Base-by-base conservation (phyloP, 64 coral and sea anemone species). In the Stylophora pistillata region DNA sequence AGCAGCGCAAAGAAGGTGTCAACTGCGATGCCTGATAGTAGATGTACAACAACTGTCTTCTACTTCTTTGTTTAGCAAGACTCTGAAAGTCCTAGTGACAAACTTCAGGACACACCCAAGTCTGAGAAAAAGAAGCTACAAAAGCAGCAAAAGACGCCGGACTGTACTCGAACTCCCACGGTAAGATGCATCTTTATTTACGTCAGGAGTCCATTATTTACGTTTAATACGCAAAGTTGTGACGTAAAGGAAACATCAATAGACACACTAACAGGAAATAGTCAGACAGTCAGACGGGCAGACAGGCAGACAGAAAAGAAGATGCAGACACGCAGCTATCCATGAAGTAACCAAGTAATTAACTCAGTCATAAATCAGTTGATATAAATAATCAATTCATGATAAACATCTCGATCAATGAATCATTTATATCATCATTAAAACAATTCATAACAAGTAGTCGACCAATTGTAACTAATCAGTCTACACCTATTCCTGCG, bases 51-150 rank as follows among this genome's bases (percentile, higher is more conserved):
- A 30, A 14, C 33, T n/a, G 1, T 23, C 0, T 65, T 34, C 66
- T 32, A 4, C 26, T 68, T 23, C 7, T 13, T 23, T 60, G 1
- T 5, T 61, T 0, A 84, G 80, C 31, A 53, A 23, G 80, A 84
- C 23, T 5, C 34, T 63, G 80, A 84, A 54, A 63, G 80, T 13
- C n/a, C 15, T 66, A 23, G 21, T 53, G 80, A 84, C 12, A 68
- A 84, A 41, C 61, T 53, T 3, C 80, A 68, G 34, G 80, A 84
- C 37, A 84, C 80, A 47, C 62, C 62, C 3, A 84, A 84, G 13
- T 66, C 80, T 25, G 80, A 84, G 33, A 84, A 70, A 41, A 69
- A 70, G 31, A 84, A 84, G 28, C 0, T 66, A 63, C 59, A 84
- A 10, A 84, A 84, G 27, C 80, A 76, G 34, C 73, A 84, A 20